A percentile compares a stretch with the other conserved stretches of the same genome.
phyloP scores from a whole-genome alignment of 2,888 invertebrate genomes.

The Drosophila gaucha region DNA sequence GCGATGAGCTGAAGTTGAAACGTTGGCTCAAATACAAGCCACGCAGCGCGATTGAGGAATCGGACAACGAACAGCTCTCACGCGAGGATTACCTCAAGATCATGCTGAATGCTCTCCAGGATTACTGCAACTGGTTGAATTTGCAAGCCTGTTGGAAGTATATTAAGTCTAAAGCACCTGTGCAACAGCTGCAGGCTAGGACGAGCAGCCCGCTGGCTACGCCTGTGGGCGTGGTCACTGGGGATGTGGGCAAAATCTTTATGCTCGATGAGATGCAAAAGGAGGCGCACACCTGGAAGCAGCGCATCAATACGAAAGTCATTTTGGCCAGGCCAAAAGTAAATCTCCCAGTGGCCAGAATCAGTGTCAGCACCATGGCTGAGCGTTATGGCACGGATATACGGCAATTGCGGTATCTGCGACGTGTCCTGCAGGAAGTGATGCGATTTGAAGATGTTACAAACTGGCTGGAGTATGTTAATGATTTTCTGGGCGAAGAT shows the following conservation, averaged over 20 bases:
- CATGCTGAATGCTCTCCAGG: conserved; percentile 72
- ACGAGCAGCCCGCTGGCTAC: conserved; percentile 56
- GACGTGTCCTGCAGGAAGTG: conserved; percentile 37
- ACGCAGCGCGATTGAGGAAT: conserved; percentile 42
- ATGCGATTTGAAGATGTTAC: conserved; percentile 32
- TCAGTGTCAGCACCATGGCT: conserved; percentile 46
- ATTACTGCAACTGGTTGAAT: conserved; percentile 78
- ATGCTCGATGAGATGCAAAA: conserved; percentile 61
- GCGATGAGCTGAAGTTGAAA: conserved; percentile 71
- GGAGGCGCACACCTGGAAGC: conserved; percentile 61
- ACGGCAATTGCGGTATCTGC: conserved; percentile 49
- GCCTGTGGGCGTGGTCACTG: conserved; percentile 54
- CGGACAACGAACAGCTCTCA: conserved; percentile 56
- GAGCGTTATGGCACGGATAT: conserved; percentile 50
- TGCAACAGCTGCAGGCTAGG: conserved; percentile 55
- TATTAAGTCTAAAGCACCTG: conserved; percentile 52
- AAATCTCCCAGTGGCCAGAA: conserved; percentile 68
- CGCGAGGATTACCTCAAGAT: conserved; percentile 79
- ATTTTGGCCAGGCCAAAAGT: conserved; percentile 63
- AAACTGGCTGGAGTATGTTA: conserved; percentile 53
- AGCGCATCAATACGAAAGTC: conserved; percentile 63
- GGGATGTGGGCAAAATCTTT: conserved; percentile 55
- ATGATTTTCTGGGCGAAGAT: conserved; percentile 57
- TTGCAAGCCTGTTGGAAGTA: conserved; percentile 65
- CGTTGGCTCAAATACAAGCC: conserved; percentile 78